phyloP scores from a whole-genome alignment of 2,113 vertebrate genomes.

The Pagrus major region DNA sequence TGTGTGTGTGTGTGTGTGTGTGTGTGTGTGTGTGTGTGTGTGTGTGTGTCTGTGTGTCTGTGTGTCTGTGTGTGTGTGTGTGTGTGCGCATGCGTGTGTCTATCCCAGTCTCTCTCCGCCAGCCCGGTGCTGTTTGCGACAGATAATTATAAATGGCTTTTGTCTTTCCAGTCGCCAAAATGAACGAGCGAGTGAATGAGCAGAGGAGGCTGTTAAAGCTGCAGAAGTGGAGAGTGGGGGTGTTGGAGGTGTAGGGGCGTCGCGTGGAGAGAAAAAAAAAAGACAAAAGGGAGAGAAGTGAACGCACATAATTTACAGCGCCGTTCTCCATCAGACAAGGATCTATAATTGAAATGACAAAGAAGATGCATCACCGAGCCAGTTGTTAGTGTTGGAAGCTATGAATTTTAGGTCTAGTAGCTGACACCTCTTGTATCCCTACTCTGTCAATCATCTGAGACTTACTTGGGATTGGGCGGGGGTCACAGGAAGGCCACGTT shows the following conservation, averaged over 20 bases:
- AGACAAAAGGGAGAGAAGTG: constrained; percentile 50
- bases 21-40: too few species aligned
- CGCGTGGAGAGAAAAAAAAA: not conserved
- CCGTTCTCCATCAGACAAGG: constrained; percentile 80
- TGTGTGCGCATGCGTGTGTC: too few species aligned
- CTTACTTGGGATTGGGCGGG: constrained; percentile 25
- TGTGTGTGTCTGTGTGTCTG: not conserved
- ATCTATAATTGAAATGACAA: constrained; percentile 90
- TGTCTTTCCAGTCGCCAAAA: constrained; percentile 52
- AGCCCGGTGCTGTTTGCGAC: constrained; percentile 38
- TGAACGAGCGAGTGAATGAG: constrained; percentile 55
- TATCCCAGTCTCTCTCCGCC: not conserved
- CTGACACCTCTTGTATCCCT: constrained; percentile 52
- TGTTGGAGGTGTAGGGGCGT: not conserved
- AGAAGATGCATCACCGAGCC: constrained; percentile 83
- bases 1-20: constrained; percentile 8
- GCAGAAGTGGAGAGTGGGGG: constrained; percentile 30
- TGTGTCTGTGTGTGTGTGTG: not conserved
- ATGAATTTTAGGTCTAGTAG: constrained; percentile 75
- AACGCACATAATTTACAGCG: constrained; percentile 77
- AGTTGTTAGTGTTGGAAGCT: constrained; percentile 77
- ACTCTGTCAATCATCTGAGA: constrained; percentile 73
- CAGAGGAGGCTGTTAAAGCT: constrained; percentile 39
- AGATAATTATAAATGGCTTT: constrained; percentile 77
- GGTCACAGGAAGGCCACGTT: constrained; percentile 7